Conservation (phyloP, 2,888 invertebrate species). For the Stegana nigrithorax region DNA sequence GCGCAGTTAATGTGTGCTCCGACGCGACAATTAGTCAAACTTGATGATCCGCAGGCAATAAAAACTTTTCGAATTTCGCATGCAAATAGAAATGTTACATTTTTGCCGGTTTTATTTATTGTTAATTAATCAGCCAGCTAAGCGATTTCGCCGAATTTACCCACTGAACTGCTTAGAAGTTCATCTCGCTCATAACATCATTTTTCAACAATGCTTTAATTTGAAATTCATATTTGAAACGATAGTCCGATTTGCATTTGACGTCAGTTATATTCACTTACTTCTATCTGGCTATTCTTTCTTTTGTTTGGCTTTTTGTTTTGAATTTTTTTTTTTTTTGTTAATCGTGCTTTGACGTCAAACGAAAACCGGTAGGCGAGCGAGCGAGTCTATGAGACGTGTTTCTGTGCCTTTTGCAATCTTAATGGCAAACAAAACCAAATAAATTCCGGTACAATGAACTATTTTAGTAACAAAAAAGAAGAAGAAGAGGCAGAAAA, state of each 20-base stretch:
- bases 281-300: slow-evolving; percentile 19
- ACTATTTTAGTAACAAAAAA: slow-evolving; percentile 18
- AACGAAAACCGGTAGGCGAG: slow-evolving; percentile 35
- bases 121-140: slow-evolving; percentile 8
- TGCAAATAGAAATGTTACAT: too few species aligned
- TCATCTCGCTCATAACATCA: too few species aligned
- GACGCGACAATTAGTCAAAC: too few species aligned
- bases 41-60: too few species aligned
- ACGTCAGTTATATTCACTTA: not conserved
- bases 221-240: not conserved
- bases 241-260: not conserved
- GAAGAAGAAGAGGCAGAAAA: not conserved
- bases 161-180: not conserved
- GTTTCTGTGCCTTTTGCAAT: too few species aligned
- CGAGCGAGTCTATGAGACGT: too few species aligned
- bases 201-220: not conserved
- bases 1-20: too few species aligned
- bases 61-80: too few species aligned
- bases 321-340: slow-evolving; percentile 13
- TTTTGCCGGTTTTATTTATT: not conserved
- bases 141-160: too few species aligned
- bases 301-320: too few species aligned
- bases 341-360: slow-evolving; percentile 9
- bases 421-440: not conserved
- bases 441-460: slow-evolving; percentile 25